Base-by-base conservation (phyloP, 2,113 vertebrate species). In the Coryphaenoides rupestris region DNA sequence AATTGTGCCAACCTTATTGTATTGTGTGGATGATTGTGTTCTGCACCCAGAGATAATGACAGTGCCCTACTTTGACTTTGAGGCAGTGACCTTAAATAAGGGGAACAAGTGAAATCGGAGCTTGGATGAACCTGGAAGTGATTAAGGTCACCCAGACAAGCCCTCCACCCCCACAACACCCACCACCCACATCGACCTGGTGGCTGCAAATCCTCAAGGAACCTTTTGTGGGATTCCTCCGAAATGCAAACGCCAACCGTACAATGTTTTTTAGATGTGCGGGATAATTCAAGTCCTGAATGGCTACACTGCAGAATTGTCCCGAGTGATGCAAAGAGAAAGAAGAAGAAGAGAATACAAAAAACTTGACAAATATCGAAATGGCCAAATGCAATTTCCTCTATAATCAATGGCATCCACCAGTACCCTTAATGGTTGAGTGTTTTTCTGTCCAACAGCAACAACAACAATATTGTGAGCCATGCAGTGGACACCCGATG, bases 11-110 rank as follows among this genome's bases (percentile, higher is more conserved):
- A 88, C 87, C 87, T 87, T 83, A 87, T 89, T 90, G 89, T 85
- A 89, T 91, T 88, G 88, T 90, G 79, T 68, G 83, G 85, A 86
- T 88, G 89, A 91, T 89, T 89, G 90, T 84, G 82, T 79, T 87
- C 88, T 85, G 81, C 85, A 89, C 78, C 80, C 80, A 72, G 70
- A 86, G 85, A 89, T 90, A 91, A 92, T 91, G 89, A 89, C 85
- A 88, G 73, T 84, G 85, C 80, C 86, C 88, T 90, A 86, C 83
- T 87, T 89, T 90, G 87, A 88, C 89, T 91, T 90, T 89, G 87
- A 89, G 87, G 77, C 88, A 81, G 75, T 91, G 90, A 91, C 89
- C 89, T 90, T 87, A 91, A 91, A 88, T 84, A 89, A 90, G 82
- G 81, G 83, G 65, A 79, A 85, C 84, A 75, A 87, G 87, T 90